Percentiles rank a stretch among this genome's conserved stretches.
Conservation (phyloP, 2,797 vertebrate genomes). For the Spinibarbus caldwelli region DNA sequence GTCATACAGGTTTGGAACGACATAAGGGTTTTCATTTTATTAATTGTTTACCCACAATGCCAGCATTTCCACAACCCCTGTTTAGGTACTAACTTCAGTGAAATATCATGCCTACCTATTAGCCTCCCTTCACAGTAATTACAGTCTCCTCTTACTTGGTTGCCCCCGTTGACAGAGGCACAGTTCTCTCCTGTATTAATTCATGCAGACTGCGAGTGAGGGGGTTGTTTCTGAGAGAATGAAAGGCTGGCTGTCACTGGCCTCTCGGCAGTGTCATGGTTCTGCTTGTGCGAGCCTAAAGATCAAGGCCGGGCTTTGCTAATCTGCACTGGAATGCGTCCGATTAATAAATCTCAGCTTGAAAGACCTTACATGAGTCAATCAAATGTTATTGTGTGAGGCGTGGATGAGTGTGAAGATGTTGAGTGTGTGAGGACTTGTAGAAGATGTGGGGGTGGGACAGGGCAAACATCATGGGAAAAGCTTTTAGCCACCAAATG, state of each 20-base stretch:
- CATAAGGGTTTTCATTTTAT: background rate
- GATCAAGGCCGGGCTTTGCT: slow-evolving; percentile 55
- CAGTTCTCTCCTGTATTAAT: slow-evolving; percentile 38
- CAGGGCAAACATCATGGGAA: slow-evolving; percentile 11
- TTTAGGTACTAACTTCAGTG: slow-evolving; percentile 41
- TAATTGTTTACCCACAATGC: slow-evolving; percentile 22
- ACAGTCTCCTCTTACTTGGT: slow-evolving; percentile 55
- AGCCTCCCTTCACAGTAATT: slow-evolving; percentile 52
- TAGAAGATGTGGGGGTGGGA: slow-evolving; percentile 45
- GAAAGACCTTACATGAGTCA: slow-evolving; percentile 59
- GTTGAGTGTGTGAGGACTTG: slow-evolving; percentile 5
- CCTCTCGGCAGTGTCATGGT: slow-evolving; percentile 46
- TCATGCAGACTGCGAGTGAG: slow-evolving; percentile 16
- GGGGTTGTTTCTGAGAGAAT: slow-evolving; percentile 28
- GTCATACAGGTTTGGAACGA: background rate
- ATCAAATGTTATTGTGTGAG: slow-evolving; percentile 46
- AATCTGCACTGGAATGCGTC: slow-evolving; percentile 63
- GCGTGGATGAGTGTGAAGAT: slow-evolving; percentile 30
- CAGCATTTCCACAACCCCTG: slow-evolving; percentile 33
- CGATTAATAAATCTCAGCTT: slow-evolving; percentile 61
- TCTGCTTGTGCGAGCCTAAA: slow-evolving; percentile 40
- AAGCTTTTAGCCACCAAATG: slow-evolving; percentile 30
- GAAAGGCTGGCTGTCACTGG: slow-evolving; percentile 45
- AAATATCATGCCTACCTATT: slow-evolving; percentile 44
- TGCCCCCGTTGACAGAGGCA: slow-evolving; percentile 41